Conservation (phyloP, 2,888 invertebrate species). For the Diogma glabrata region DNA sequence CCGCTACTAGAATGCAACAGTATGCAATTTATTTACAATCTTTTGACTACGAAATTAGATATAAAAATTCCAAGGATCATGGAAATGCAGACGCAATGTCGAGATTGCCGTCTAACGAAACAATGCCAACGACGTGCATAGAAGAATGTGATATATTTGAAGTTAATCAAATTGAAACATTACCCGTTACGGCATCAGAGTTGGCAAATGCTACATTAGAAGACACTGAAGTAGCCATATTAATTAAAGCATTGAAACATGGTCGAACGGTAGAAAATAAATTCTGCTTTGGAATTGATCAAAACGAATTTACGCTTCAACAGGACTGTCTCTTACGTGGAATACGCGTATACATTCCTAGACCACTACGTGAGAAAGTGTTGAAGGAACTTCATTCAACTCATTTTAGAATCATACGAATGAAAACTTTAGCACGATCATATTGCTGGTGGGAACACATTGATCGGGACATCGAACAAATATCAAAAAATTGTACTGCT, state of each 20-base stretch:
- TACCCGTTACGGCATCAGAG: neutral
- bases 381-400: neutral
- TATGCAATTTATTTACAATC: neutral
- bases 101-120: too few species aligned
- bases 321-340: neutral
- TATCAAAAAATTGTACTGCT: too few species aligned
- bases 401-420: neutral
- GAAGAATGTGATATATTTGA: neutral
- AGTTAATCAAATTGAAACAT: neutral
- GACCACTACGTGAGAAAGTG: neutral
- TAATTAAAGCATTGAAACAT: neutral
- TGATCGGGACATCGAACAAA: too few species aligned
- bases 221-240: neutral
- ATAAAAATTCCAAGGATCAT: neutral
- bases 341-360: neutral
- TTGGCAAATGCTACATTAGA: neutral
- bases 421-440: neutral
- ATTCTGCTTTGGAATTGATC: neutral
- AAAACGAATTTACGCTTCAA: neutral
- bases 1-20: neutral
- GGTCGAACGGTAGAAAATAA: neutral
- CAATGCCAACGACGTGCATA: too few species aligned
- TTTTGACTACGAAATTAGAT: neutral
- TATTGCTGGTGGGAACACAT: conserved; percentile 1
- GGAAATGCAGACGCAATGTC: too few species aligned